Conservation (phyloP, 2,888 invertebrate species). For the Patella ulyssiponensis region DNA sequence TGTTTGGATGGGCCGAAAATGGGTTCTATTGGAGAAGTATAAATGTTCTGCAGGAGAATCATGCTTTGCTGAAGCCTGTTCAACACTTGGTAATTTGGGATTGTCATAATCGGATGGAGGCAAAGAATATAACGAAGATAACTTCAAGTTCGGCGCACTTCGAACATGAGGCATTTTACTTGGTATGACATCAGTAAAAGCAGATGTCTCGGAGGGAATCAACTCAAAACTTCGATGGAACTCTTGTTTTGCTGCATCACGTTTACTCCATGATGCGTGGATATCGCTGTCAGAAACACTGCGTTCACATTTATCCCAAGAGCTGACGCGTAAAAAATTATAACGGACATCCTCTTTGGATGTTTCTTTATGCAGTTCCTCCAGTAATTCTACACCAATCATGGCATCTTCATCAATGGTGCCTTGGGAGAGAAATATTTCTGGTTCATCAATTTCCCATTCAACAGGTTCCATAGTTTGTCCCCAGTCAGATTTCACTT, state of each 20-base stretch:
- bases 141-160: slow-evolving; percentile 57
- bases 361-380: slow-evolving; percentile 16
- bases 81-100: slow-evolving; percentile 8
- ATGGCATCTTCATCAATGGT: slow-evolving; percentile 20
- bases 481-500: neutral
- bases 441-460: neutral
- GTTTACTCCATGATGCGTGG: slow-evolving; percentile 33
- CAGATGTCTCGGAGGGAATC: slow-evolving; percentile 60
- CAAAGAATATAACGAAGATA: neutral
- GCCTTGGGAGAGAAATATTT: slow-evolving; percentile 3
- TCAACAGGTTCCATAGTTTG: neutral
- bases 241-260: slow-evolving; percentile 33
- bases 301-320: slow-evolving; percentile 32
- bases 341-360: neutral
- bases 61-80: slow-evolving; percentile 52
- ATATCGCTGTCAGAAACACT: slow-evolving; percentile 49
- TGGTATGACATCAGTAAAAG: slow-evolving; percentile 59
- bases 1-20: slow-evolving; percentile 84
- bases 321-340: neutral
- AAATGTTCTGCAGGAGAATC: slow-evolving; percentile 78
- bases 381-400: slow-evolving; percentile 20
- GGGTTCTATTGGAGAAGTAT: slow-evolving; percentile 84
- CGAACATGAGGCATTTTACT: slow-evolving; percentile 53
- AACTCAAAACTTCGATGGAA: slow-evolving; percentile 52
- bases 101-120: neutral